Evolutionary conservation across 2,113 vertebrate genomes (phyloP).

Genomic region (Verasper variegatus): DNA sequence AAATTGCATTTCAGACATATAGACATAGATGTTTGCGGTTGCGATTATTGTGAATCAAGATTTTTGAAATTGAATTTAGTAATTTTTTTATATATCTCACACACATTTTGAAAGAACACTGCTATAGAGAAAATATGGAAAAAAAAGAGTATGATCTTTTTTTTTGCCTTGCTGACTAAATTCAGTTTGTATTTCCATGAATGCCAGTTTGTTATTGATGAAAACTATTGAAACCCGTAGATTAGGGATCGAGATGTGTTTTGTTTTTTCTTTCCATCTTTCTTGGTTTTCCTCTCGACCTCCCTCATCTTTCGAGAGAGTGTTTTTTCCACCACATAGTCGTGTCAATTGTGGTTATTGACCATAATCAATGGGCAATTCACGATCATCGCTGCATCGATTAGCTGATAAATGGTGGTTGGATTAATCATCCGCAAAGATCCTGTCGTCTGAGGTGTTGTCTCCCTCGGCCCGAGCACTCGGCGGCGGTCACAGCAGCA

Average conservation of each 20-base stretch:
- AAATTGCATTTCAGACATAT: not conserved
- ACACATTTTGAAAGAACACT: not conserved
- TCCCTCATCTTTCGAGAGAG: not conserved
- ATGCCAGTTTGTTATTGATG: not conserved
- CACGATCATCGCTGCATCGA: constrained; percentile 69
- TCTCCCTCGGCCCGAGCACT: constrained; percentile 22
- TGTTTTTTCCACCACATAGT: not conserved
- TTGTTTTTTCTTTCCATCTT: not conserved
- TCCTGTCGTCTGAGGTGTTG: constrained; percentile 34
- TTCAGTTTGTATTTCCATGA: not conserved
- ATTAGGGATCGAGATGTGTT: not conserved
- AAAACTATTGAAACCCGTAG: not conserved
- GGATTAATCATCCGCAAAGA: constrained; percentile 60
- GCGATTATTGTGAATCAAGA: not conserved
- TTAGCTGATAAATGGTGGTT: constrained; percentile 70
- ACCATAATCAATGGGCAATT: constrained; percentile 63
- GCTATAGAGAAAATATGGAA: constrained; percentile 3
- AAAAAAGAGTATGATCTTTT: not conserved
- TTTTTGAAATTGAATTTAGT: not conserved
- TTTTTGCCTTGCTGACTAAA: not conserved
- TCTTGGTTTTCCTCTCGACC: not conserved
- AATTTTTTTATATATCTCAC: not conserved
- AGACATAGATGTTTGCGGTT: no score
- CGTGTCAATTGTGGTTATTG: constrained; percentile 50
- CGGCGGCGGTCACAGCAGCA: constrained; percentile 22